Evolutionary conservation across 2,113 vertebrate genomes (phyloP).

Genomic region (Prinia subflava): DNA sequence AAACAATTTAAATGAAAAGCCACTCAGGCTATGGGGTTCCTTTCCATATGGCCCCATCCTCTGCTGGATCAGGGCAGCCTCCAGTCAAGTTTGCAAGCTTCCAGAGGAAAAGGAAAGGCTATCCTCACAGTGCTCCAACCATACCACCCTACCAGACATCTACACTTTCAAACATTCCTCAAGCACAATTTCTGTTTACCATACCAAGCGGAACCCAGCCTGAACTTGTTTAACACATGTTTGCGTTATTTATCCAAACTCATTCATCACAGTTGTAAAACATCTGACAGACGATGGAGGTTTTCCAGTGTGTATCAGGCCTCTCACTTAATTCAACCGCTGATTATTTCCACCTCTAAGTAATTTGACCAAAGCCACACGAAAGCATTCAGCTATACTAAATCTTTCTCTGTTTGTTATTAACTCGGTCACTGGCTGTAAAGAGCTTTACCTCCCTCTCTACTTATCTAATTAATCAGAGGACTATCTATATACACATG

Average conservation of each 20-base stretch:
- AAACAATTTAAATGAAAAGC: background rate
- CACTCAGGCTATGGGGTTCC: background rate
- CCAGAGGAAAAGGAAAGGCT: background rate
- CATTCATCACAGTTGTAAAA: slow-evolving; percentile 51
- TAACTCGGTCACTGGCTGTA: background rate
- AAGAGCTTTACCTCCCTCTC: background rate
- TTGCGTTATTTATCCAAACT: slow-evolving; percentile 30
- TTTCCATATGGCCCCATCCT: background rate
- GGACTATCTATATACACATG: background rate
- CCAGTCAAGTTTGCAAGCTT: background rate
- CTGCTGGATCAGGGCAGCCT: background rate
- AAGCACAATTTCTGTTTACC: slow-evolving; percentile 47
- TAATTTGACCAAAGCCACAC: slow-evolving; percentile 38
- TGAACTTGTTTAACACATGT: slow-evolving; percentile 47
- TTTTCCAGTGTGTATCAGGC: slow-evolving; percentile 29
- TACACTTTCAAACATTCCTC: slow-evolving; percentile 38
- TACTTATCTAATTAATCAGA: background rate
- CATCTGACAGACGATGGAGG: slow-evolving; percentile 1
- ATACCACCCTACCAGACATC: background rate
- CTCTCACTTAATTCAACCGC: background rate
- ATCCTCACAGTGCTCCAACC: background rate
- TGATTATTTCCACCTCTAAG: slow-evolving; percentile 44
- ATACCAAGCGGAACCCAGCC: background rate
- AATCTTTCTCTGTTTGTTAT: background rate
- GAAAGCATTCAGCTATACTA: background rate